Base-by-base conservation (phyloP, 2,888 invertebrate genomes). In the Dasysyrphus albostriatus region DNA sequence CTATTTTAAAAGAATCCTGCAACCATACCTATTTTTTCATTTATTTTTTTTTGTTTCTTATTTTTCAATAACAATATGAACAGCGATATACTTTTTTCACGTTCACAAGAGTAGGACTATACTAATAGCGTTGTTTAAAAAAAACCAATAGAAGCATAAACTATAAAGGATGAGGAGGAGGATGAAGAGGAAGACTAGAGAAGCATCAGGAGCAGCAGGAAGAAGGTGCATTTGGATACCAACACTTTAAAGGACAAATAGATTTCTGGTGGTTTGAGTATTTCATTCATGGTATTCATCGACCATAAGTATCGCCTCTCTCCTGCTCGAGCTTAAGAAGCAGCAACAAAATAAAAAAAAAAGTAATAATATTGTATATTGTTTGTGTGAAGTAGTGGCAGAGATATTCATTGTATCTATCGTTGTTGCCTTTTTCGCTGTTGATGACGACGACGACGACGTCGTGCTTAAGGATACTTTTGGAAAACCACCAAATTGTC, bases 401-500 rank as follows among this genome's bases (percentile, higher is more conserved):
- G 49, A 61, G 69, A 44, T 63, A 44, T 44, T 70, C 63, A 47
- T 39, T 49, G 74, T 59, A 44, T 79, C 63, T 44, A 65, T 58
- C 69, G 54, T 49, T 42, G 70, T 72, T 44, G 51, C 54, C 32
- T 67, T 67, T 72, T 70, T 56, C 74, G 44, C 61, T 58, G 54
- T 65, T 59, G 51, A 37, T 32, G 10, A 34, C 63, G 65, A 54
- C 42, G 34, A 54, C 42, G 34, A 59, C 12, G 63, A 61, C 44
- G 69, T 56, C 37, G 70, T 72, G 39, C 34, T 72, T 58, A 87
- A 78, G 74, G 75, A 79, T 87, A 76, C 79, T 75, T 87, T 87
- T 87, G 87, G 87, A 87, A 79, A 78, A 79, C 78, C 87, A 87
- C 87, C 87, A 87, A 87, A 83, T 87, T 83, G 75, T 75, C 79